A percentile compares a stretch with the other conserved stretches of the same genome.
Evolutionary conservation across 2,888 invertebrate genomes (phyloP).

Genomic region (Deladenus siricidicola): DNA sequence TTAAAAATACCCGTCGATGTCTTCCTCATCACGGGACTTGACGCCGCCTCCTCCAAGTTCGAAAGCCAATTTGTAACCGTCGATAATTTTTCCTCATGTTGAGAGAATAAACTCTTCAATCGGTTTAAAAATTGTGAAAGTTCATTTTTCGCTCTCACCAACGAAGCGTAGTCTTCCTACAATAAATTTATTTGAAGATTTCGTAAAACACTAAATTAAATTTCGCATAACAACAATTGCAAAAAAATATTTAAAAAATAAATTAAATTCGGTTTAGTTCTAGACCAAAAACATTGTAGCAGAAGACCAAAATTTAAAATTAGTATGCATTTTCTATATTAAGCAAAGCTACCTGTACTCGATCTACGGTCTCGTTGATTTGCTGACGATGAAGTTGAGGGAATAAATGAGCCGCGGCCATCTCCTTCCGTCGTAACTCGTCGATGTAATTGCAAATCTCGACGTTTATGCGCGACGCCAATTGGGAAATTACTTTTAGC

Average conservation of each 20-base stretch:
- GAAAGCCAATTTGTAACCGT: constrained; percentile 17
- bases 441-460: constrained; percentile 25
- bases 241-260: too few relatives aligned
- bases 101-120: constrained; percentile 14
- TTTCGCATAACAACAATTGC: too few relatives aligned
- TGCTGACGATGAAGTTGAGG: constrained; percentile 21
- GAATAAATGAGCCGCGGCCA: constrained; percentile 2
- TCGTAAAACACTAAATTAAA: too few relatives aligned
- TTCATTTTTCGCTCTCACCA: constrained; percentile 15
- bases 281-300: too few relatives aligned
- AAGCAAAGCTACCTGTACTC: constrained; percentile 16
- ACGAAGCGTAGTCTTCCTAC: constrained; percentile 13
- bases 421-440: constrained; percentile 20
- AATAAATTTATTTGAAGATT: too few relatives aligned
- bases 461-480: constrained; percentile 25
- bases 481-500: constrained; percentile 19
- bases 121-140: constrained; percentile 20
- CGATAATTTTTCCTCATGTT: constrained; percentile 16
- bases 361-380: constrained; percentile 20
- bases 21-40: not conserved
- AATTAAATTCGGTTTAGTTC: too few relatives aligned
- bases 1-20: not conserved
- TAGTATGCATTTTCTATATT: too few relatives aligned
- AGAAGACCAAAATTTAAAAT: too few relatives aligned
- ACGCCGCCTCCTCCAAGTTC: constrained; percentile 8